Base-by-base conservation (phyloP, 1,140 invertebrate species). In the Heliconius hewitsoni region DNA sequence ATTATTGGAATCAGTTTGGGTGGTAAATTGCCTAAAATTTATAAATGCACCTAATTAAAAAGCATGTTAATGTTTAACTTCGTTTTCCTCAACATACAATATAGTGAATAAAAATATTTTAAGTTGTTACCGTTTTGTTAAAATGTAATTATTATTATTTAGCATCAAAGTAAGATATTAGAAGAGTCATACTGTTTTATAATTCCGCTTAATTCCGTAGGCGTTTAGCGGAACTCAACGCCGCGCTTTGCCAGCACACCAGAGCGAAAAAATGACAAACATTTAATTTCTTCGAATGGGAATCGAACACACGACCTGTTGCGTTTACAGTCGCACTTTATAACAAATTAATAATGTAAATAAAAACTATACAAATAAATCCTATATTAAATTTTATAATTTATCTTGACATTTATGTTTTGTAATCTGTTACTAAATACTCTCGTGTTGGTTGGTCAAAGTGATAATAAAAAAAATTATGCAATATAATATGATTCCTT, bases 1-100 rank as follows among this genome's bases (percentile, higher is more conserved):
- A 46, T 75, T 71, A 76, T 80, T 74, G 70, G 71, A 66, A 74
- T 73, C 85, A 37, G 42, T 83, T 81, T 87, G 85, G 84, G 87
- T 87, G 85, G 87, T 76, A 77, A 42, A 27, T 50, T 27, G 50
- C 55, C 80, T 79, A 55, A 72, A 70, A 60, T 60, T 16, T 57
- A 57, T 23, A 57, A 57, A 23, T 66, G 27, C 23, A 66, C 60
- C 23, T 66, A 66, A 66, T 66, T 66, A 66, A 66, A 60, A 66
- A 18, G 27, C 18, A 66, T 16, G 4, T 66, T 66, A 66, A 66
- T 66, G n/a, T 66, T 30, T 30, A 16, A 23, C 23, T 27, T 66
- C 1, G 34, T 66, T 66, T 66, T 66, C 27, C 27, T 66, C 27
- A 13, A 27, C 3, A 13, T 27, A 4, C 16, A 66, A 66, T 8